Evolutionary conservation across 1,140 invertebrate genomes (phyloP), one percentile per base, ranked within the genome.

Genomic region (Drosophila nannoptera): DNA sequence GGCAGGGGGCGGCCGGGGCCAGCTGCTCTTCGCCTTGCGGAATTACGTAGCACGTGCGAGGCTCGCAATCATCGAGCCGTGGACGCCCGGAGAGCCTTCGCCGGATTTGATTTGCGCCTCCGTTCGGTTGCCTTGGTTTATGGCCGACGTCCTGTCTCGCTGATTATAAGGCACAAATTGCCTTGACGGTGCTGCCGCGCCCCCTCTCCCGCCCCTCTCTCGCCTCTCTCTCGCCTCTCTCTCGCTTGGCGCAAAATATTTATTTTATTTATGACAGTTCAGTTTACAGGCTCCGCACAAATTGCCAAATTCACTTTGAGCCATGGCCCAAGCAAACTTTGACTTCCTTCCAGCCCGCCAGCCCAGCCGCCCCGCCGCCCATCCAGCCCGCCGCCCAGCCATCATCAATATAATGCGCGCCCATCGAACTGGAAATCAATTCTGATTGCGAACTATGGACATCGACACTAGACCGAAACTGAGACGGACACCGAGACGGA

Each of bases 221-320:
- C 4, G n/a, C 40, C 11, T 12, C 40, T 11, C 12, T 14, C 12
- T n/a, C 40, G 6, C 11, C 11, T 9, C 11, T 12, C 40, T 5
- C 40, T 11, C 4, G 49, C 65, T 68, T 50, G 49, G 55, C 50
- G 55, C 42, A 56, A 70, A 70, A 74, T 74, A 74, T 74, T 74
- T 74, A 70, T 66, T 74, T 74, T 74, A 74, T 74, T 74, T 74
- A 74, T 70, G 71, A 74, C 61, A 74, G 68, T 61, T 66, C 68
- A 70, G 60, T 70, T 69, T 70, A 22, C 16, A 2, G n/a, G 31
- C 35, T 22, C 7, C 11, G 49, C 46, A 64, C 49, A 70, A 65
- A 70, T 71, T 54, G 45, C 55, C 55, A 67, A 67, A 71, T 67
- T 67, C 63, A 71, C 64, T 64, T 69, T 73, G 52, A 59, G 60